Conservation (phyloP, 2,113 vertebrate genomes). For the Oncorhynchus keta region DNA sequence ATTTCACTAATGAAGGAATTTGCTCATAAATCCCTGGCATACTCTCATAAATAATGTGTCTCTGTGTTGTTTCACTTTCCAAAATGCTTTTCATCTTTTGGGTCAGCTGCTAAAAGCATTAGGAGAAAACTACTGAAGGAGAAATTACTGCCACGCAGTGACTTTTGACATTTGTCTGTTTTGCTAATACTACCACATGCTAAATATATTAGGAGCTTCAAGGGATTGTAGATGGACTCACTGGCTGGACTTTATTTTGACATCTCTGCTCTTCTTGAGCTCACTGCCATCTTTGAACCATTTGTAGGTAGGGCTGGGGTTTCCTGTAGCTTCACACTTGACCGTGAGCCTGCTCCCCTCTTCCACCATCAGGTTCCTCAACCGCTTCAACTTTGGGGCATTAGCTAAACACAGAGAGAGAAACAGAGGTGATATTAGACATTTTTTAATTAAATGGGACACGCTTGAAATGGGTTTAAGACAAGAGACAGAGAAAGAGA, state of each 20-base stretch:
- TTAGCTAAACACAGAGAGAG: slow-evolving; percentile 62
- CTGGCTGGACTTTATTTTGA: slow-evolving; percentile 86
- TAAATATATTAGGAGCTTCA: slow-evolving; percentile 15
- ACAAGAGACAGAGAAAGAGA: too few relatives aligned
- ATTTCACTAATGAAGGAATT: neutral
- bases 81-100: neutral
- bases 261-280: slow-evolving; percentile 87
- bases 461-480: too few relatives aligned
- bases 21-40: neutral
- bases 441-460: neutral
- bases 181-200: neutral
- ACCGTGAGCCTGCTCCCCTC: slow-evolving; percentile 86
- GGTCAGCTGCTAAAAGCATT: neutral
- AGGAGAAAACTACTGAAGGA: neutral
- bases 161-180: neutral
- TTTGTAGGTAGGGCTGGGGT: slow-evolving; percentile 85
- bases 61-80: neutral
- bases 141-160: neutral
- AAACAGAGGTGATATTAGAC: neutral
- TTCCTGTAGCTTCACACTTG: slow-evolving; percentile 90
- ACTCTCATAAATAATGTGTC: neutral
- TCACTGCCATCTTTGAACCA: slow-evolving; percentile 97
- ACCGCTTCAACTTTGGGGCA: slow-evolving; percentile 88
- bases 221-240: slow-evolving; percentile 68
- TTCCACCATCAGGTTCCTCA: slow-evolving; percentile 82